Evolutionary conservation across 2,113 vertebrate species (phyloP).

Genomic region (Alectura lathami): DNA sequence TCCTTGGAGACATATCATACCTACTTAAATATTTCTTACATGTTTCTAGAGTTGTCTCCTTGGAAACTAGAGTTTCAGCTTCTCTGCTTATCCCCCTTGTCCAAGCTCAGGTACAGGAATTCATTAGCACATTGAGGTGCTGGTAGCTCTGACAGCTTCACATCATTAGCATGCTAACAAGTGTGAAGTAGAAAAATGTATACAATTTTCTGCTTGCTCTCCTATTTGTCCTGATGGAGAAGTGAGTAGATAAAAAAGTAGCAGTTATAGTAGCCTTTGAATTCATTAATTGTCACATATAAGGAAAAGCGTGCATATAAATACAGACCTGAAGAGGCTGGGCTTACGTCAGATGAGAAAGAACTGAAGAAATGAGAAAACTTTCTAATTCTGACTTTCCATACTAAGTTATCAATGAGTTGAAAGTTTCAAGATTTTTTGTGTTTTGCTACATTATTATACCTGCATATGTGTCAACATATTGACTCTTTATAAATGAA

Average conservation of each 20-base stretch:
- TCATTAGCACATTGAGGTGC: slow-evolving; percentile 23
- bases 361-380: not conserved
- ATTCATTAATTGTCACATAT: not conserved
- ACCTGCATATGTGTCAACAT: not conserved
- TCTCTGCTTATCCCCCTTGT: slow-evolving; percentile 20
- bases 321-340: not conserved
- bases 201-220: slow-evolving; percentile 40
- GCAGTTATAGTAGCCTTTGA: not conserved
- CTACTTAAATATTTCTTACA: slow-evolving; percentile 42
- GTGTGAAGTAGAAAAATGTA: slow-evolving; percentile 20
- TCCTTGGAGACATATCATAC: not conserved
- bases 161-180: slow-evolving; percentile 25
- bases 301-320: not conserved
- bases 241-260: not conserved
- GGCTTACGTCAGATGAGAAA: not conserved
- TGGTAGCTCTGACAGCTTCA: slow-evolving; percentile 31
- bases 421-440: not conserved
- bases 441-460: not conserved
- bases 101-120: slow-evolving; percentile 13
- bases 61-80: slow-evolving; percentile 59
- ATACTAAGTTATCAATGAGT: not conserved
- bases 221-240: not conserved
- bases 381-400: not conserved
- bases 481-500: too few relatives aligned
- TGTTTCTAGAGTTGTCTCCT: slow-evolving; percentile 45